phyloP scores from a whole-genome alignment of 2,888 invertebrate species.

The Orchesellides sinensis region DNA sequence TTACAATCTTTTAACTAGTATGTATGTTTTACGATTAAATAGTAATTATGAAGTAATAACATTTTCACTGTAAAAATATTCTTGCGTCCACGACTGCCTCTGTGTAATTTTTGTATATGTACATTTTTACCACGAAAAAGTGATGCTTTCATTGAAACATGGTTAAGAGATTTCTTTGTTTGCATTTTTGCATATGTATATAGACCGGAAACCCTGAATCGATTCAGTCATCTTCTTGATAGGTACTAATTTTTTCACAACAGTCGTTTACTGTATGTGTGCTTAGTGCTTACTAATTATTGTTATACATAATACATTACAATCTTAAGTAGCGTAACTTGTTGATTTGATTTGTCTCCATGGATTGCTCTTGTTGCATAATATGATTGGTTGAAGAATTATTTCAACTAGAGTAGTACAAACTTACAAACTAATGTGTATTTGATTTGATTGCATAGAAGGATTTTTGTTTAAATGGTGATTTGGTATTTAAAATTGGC shows the following conservation, averaged over 20 bases:
- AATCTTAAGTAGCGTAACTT: slow-evolving; percentile 14
- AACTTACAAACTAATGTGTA: too few relatives aligned
- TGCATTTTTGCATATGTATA: slow-evolving; percentile 15
- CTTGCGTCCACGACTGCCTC: slow-evolving; percentile 23
- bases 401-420: too few relatives aligned
- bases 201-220: slow-evolving; percentile 65
- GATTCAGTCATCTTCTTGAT: slow-evolving; percentile 51
- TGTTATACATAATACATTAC: neutral
- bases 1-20: too few relatives aligned
- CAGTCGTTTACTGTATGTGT: neutral
- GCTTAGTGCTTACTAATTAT: neutral
- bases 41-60: neutral
- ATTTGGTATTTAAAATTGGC: too few relatives aligned
- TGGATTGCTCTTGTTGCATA: slow-evolving; percentile 57
- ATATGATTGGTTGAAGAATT: neutral
- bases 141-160: neutral
- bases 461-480: too few relatives aligned
- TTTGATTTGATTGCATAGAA: slow-evolving; percentile 4
- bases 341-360: slow-evolving; percentile 57
- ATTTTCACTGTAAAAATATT: slow-evolving; percentile 29
- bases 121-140: too few relatives aligned
- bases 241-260: neutral
- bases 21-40: neutral
- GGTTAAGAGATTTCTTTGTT: neutral
- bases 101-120: too few relatives aligned